phyloP scores from a whole-genome alignment of 2,113 vertebrate genomes.

The Entomyzon cyanotis region DNA sequence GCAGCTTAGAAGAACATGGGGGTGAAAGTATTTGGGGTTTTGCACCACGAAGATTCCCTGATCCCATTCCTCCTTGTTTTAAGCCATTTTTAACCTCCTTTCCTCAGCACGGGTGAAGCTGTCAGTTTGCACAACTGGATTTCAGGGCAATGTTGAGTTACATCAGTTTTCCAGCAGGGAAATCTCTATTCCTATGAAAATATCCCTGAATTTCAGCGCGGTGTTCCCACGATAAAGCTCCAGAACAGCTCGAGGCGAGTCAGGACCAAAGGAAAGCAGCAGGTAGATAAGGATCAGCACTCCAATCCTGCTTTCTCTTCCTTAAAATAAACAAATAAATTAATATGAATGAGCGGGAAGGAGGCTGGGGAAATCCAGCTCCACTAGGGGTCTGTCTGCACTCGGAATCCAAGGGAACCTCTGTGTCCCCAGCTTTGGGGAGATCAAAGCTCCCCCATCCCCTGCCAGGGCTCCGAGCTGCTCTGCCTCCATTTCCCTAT shows the following conservation, averaged over 20 bases:
- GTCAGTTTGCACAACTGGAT: constrained; percentile 37
- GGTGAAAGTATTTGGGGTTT: not conserved
- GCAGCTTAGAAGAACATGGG: not conserved
- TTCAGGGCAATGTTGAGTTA: constrained; percentile 33
- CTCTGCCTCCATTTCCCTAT: rapidly evolving
- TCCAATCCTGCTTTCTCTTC: not conserved
- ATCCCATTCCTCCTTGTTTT: constrained; percentile 9
- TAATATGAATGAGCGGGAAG: rapidly evolving
- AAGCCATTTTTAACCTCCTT: constrained; percentile 50
- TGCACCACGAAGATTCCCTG: not conserved
- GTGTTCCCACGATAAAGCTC: not conserved
- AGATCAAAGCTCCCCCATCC: not conserved
- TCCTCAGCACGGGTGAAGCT: constrained; percentile 4
- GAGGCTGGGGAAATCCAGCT: not conserved
- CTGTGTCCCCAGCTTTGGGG: rapidly evolving
- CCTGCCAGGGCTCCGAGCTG: not conserved
- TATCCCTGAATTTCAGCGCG: not conserved
- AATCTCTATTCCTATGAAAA: not conserved
- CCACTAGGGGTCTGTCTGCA: constrained; percentile 44
- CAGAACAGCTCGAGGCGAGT: not conserved
- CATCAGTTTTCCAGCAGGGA: not conserved
- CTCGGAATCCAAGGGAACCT: not conserved
- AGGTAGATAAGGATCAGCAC: not conserved
- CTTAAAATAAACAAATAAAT: not conserved
- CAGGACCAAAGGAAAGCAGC: constrained; percentile 22